These are phyloP conservation scores for Candoia aspera DNA, from an alignment of 2,113 vertebrate genomes.

Conservation along the genomic window DNA sequence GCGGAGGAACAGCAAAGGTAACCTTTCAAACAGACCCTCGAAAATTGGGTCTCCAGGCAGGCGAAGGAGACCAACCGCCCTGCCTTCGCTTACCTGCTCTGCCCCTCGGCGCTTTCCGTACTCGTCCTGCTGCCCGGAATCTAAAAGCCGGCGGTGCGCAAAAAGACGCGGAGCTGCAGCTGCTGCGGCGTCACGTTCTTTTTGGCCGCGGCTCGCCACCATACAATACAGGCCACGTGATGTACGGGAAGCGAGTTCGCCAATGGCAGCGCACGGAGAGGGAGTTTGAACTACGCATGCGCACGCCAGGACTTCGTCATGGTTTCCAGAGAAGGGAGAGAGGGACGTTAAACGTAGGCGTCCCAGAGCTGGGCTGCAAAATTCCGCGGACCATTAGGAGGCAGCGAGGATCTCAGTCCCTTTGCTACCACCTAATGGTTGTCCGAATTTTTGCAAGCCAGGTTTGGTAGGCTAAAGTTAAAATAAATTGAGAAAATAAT, in stretches of 20 bases:
- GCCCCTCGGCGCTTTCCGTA: background rate
- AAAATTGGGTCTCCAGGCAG: background rate
- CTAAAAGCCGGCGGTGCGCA: background rate
- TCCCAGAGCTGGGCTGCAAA: background rate
- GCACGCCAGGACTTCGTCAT: background rate
- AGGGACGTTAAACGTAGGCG: background rate
- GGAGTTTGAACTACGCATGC: background rate
- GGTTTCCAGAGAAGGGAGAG: background rate
- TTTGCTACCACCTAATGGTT: background rate
- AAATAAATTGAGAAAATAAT: background rate
- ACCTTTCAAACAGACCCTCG: background rate
- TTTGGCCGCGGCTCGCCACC: background rate
- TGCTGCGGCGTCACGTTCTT: rapidly evolving
- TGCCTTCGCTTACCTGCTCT: background rate
- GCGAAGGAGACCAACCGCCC: too few relatives aligned
- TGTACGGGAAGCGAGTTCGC: rapidly evolving
- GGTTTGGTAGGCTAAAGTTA: background rate
- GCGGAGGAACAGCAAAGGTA: background rate
- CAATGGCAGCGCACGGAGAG: background rate
- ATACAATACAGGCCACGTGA: background rate
- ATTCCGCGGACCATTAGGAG: background rate
- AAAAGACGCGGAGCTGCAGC: background rate
- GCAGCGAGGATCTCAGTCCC: background rate
- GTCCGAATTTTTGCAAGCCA: background rate
- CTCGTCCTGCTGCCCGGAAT: background rate